These are phyloP conservation scores for Eulemur albifrons DNA, from an alignment of 2,797 vertebrate species.

Conservation along the genomic window DNA sequence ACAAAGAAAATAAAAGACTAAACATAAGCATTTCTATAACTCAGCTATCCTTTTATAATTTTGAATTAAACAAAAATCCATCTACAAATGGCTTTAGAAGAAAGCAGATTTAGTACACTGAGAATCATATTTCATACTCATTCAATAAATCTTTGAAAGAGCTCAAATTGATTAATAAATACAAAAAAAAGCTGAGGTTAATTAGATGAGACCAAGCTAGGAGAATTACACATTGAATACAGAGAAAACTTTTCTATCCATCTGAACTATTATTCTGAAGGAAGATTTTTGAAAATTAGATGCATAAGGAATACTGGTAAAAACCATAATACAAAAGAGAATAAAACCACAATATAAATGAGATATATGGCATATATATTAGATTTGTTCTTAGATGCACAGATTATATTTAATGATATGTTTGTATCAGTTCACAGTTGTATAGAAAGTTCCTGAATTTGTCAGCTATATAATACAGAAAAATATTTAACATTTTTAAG, in stretches of 20 bases:
- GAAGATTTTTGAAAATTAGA: not conserved
- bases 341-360: not conserved
- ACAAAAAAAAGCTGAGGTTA: not conserved
- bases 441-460: not conserved
- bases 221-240: not conserved
- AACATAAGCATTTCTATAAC: not conserved
- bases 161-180: conserved; percentile 14
- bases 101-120: not conserved
- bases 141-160: conserved; percentile 15
- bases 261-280: not conserved
- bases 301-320: not conserved
- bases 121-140: not conserved
- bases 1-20: not conserved
- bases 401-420: not conserved
- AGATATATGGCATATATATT: not conserved
- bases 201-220: not conserved
- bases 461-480: not conserved
- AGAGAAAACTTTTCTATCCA: not conserved
- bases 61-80: not conserved
- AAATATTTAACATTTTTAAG: not conserved
- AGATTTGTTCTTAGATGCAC: not conserved
- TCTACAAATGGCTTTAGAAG: not conserved
- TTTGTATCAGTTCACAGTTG: not conserved
- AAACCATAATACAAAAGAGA: not conserved
- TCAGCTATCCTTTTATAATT: not conserved